phyloP scores from a whole-genome alignment of 2,113 vertebrate species.

The Carassius carassius region DNA sequence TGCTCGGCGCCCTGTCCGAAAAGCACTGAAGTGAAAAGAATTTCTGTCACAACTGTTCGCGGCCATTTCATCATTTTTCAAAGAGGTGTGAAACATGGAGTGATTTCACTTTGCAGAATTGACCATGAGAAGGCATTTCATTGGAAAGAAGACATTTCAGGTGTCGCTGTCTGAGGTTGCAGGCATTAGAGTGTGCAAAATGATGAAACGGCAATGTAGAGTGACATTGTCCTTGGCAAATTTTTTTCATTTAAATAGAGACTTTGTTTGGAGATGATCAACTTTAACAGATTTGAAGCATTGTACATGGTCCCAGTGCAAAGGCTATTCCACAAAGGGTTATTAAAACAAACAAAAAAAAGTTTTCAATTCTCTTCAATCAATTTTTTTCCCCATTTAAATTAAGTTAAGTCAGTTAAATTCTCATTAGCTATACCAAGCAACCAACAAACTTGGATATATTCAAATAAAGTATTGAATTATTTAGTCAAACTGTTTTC shows the following conservation, averaged over 20 bases:
- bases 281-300: background rate
- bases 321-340: background rate
- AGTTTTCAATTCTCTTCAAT: background rate
- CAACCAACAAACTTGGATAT: background rate
- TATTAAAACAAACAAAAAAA: background rate
- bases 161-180: slow-evolving; percentile 11
- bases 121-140: slow-evolving; percentile 28
- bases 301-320: background rate
- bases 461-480: background rate
- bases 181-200: slow-evolving; percentile 15
- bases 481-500: background rate
- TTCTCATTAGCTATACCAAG: background rate
- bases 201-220: slow-evolving; percentile 11
- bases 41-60: slow-evolving; percentile 45
- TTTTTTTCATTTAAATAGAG: background rate
- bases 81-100: slow-evolving; percentile 50
- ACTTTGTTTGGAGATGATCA: background rate
- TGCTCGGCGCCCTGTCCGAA: background rate
- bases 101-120: slow-evolving; percentile 39
- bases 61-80: slow-evolving; percentile 38
- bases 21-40: slow-evolving; percentile 39
- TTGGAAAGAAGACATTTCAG: slow-evolving; percentile 40
- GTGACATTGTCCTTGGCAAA: slow-evolving; percentile 2
- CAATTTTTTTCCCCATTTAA: background rate
- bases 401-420: background rate